A percentile compares a stretch with the other conserved stretches of the same genome.
phyloP scores from a whole-genome alignment of 2,797 vertebrate species.

The Tragopan temminckii region DNA sequence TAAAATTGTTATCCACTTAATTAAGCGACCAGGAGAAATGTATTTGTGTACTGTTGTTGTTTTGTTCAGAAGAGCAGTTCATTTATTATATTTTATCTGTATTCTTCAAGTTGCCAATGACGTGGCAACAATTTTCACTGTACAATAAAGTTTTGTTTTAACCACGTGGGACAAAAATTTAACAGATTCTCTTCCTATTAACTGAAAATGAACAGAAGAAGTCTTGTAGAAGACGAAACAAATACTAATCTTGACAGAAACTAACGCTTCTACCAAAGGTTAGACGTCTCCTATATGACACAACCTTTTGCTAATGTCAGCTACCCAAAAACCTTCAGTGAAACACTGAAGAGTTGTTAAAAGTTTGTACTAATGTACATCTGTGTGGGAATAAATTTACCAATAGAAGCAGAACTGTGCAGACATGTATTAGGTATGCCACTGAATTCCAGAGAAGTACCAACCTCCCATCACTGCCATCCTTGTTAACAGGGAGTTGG shows the following conservation, averaged over 20 bases:
- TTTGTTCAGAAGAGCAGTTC: background rate
- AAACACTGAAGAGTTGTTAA: background rate
- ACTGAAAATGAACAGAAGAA: conserved; percentile 11
- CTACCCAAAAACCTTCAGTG: background rate
- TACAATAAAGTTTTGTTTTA: background rate
- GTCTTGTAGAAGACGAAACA: background rate
- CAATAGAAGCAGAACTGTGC: background rate
- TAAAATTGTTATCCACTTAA: background rate
- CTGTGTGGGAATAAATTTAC: background rate
- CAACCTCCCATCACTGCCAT: background rate
- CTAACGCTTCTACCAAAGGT: background rate
- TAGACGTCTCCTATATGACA: background rate
- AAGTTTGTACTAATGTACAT: background rate
- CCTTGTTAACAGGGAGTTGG: background rate
- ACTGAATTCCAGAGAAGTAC: background rate
- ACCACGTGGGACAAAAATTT: background rate
- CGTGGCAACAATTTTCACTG: background rate
- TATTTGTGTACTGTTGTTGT: background rate
- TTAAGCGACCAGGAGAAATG: background rate
- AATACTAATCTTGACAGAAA: background rate
- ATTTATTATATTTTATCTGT: background rate
- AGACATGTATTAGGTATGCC: background rate
- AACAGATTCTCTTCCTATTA: background rate
- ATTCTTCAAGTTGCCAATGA: background rate
- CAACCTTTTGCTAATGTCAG: background rate